Evolutionary conservation across 2,113 vertebrate genomes (phyloP).

Genomic region (Gasterosteus aculeatus): DNA sequence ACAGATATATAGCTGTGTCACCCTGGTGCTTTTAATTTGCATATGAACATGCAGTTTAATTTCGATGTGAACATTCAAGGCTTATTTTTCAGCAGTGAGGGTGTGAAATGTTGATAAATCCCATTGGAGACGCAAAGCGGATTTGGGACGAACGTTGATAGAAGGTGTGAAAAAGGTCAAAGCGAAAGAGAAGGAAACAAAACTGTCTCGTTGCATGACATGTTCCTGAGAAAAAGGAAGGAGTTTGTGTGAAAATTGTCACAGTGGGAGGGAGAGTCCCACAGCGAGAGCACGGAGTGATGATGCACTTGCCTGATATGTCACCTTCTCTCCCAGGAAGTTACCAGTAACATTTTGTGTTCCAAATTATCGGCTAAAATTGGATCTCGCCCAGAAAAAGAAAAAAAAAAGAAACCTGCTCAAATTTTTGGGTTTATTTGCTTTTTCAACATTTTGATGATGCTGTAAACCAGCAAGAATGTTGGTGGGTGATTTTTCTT

Average conservation of each 20-base stretch:
- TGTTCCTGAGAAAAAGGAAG: slow-evolving; percentile 52
- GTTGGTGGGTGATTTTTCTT: not conserved
- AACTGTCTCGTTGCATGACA: slow-evolving; percentile 13
- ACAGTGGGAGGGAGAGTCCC: slow-evolving; percentile 42
- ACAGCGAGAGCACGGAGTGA: slow-evolving; percentile 39
- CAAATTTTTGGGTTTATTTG: not conserved
- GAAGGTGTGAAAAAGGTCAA: slow-evolving; percentile 20
- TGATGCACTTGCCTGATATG: slow-evolving; percentile 41
- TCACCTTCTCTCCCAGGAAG: slow-evolving; percentile 46
- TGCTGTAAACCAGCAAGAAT: not conserved
- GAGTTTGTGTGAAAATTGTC: slow-evolving; percentile 52
- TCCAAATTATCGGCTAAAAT: slow-evolving; percentile 3
- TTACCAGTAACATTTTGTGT: slow-evolving; percentile 32
- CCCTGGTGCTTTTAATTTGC: not conserved
- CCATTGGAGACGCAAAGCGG: not conserved
- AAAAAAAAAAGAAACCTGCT: not conserved
- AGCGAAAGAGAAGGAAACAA: slow-evolving; percentile 16
- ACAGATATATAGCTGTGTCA: not conserved
- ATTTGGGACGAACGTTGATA: slow-evolving; percentile 1
- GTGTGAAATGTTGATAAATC: slow-evolving; percentile 8
- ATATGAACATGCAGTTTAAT: not conserved
- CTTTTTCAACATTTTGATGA: slow-evolving; percentile 19
- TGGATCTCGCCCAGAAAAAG: slow-evolving; percentile 5
- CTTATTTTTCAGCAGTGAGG: not conserved
- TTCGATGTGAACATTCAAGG: not conserved